Conservation (phyloP, 2,113 vertebrate species). For the Ciconia stormi region DNA sequence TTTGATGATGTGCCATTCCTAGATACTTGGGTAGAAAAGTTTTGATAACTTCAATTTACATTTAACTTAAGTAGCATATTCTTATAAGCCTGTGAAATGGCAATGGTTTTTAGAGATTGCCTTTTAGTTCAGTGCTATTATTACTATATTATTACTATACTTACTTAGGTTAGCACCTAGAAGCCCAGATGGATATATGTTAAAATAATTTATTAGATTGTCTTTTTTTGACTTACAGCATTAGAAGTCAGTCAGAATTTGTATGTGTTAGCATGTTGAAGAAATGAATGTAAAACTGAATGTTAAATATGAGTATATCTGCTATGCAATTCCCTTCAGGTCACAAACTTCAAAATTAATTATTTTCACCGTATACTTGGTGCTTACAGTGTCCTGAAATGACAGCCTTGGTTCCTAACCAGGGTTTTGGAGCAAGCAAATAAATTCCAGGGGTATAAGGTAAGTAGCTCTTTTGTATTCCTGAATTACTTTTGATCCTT, state of each 20-base stretch:
- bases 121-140: not conserved
- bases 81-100: not conserved
- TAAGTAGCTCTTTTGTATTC: not conserved
- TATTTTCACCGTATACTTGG: not conserved
- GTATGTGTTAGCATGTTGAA: not conserved
- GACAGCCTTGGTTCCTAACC: not conserved
- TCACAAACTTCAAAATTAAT: not conserved
- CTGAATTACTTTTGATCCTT: not conserved
- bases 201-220: not conserved
- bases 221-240: not conserved
- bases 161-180: not conserved
- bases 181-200: not conserved
- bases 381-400: not conserved
- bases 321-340: not conserved
- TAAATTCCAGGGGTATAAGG: not conserved
- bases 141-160: not conserved
- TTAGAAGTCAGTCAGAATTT: not conserved
- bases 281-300: not conserved
- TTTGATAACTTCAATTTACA: not conserved
- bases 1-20: not conserved
- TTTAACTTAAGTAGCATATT: not conserved
- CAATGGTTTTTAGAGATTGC: not conserved
- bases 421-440: not conserved
- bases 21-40: not conserved
- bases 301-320: not conserved